Conservation (phyloP, 2,888 invertebrate genomes). For the Parasteatoda lunata region DNA sequence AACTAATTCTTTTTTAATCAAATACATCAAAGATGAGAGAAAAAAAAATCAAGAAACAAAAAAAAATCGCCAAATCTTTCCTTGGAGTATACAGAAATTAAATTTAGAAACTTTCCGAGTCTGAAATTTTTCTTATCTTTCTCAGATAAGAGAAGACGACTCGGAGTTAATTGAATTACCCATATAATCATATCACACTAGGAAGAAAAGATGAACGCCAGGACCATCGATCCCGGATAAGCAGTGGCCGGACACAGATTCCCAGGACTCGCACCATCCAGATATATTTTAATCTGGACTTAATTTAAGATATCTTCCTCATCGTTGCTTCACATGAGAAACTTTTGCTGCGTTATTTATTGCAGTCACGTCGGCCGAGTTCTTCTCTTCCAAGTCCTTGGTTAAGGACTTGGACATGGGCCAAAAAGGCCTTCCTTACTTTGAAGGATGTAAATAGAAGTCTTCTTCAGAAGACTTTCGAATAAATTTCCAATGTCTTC, state of each 20-base stretch:
- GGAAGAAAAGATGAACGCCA: conserved; percentile 20
- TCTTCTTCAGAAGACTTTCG: conserved; percentile 59
- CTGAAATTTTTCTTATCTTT: conserved; percentile 27
- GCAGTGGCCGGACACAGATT: conserved; percentile 40
- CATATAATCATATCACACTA: conserved; percentile 57
- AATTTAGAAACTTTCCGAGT: conserved; percentile 32
- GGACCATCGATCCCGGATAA: conserved; percentile 15
- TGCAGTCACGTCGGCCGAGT: conserved; percentile 52
- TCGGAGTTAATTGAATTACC: conserved; percentile 56
- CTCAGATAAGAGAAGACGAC: background rate
- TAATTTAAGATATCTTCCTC: conserved; percentile 61
- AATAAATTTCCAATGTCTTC: conserved; percentile 67
- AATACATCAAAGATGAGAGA: conserved; percentile 4
- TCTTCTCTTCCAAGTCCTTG: conserved; percentile 60
- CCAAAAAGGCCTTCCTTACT: conserved; percentile 41
- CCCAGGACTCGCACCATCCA: conserved; percentile 32
- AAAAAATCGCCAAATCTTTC: background rate
- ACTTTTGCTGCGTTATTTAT: conserved; percentile 53
- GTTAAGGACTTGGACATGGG: conserved; percentile 59
- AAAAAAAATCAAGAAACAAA: conserved; percentile 7
- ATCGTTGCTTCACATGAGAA: conserved; percentile 52
- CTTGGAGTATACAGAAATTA: conserved; percentile 41
- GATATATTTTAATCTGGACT: conserved; percentile 68
- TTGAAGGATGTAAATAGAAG: conserved; percentile 62
- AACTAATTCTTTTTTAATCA: background rate